Conservation (phyloP, 2,797 vertebrate genomes). For the Sebastiscus albofasciatus region DNA sequence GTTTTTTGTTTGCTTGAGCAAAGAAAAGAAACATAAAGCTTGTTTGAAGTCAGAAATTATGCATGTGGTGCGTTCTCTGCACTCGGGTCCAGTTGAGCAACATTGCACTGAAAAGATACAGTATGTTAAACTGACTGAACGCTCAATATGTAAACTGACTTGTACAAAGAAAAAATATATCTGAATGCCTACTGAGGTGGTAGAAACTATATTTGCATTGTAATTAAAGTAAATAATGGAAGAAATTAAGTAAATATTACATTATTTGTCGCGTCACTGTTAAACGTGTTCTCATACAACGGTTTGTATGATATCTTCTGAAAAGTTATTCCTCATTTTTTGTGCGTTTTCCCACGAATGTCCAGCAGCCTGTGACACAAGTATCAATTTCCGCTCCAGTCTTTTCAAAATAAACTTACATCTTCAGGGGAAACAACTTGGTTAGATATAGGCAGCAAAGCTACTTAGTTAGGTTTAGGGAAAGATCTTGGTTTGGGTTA, state of each 20-base stretch:
- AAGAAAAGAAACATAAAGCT: not conserved
- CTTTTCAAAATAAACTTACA: no score
- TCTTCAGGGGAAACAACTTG: no score
- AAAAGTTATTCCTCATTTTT: no score
- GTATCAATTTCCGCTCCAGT: no score
- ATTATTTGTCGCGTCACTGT: not conserved
- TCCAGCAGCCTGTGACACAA: no score
- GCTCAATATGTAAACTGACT: not conserved
- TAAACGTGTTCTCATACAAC: not conserved
- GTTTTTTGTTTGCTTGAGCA: not conserved
- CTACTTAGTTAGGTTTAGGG: no score
- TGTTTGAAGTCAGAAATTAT: not conserved
- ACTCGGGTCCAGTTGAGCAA: not conserved
- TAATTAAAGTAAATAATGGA: not conserved
- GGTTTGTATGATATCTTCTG: no score
- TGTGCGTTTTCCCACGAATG: no score
- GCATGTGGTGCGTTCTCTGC: not conserved
- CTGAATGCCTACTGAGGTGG: not conserved
- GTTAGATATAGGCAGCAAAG: no score
- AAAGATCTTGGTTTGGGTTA: no score
- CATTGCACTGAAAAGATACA: not conserved
- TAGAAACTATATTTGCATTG: not conserved
- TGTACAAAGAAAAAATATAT: not conserved
- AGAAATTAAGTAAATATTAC: not conserved
- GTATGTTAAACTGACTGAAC: not conserved